A percentile compares a stretch with the other conserved stretches of the same genome.
phyloP scores from a whole-genome alignment of 1,140 invertebrate species.

The Chrysoperla carnea region DNA sequence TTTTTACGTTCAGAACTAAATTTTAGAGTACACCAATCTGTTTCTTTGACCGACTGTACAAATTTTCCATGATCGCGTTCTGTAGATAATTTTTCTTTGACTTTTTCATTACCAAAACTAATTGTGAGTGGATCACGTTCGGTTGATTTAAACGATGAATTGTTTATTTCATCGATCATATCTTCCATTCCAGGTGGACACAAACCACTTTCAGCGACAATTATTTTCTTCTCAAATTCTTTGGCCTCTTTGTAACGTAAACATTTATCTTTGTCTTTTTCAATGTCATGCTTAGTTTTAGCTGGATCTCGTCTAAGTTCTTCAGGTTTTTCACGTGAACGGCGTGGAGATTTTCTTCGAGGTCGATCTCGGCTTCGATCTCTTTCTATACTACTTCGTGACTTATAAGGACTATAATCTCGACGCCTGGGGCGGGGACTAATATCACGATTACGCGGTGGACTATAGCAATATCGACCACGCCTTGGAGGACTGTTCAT shows the following conservation, averaged over 20 bases:
- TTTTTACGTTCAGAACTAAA: no score
- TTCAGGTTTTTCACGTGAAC: slow-evolving; percentile 2
- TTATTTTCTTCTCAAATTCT: slow-evolving; percentile 14
- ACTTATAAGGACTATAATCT: neutral
- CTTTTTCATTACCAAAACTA: no score
- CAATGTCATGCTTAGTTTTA: slow-evolving; percentile 19
- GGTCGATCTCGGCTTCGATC: neutral
- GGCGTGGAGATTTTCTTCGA: neutral
- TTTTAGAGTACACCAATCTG: no score
- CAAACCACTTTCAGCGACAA: slow-evolving; percentile 19
- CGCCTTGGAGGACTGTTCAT: neutral
- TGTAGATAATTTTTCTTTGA: no score
- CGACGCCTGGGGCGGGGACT: neutral
- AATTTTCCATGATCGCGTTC: no score
- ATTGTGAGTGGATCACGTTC: no score
- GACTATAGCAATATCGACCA: neutral
- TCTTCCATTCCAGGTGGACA: slow-evolving; percentile 21
- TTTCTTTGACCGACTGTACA: no score
- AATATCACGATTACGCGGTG: neutral
- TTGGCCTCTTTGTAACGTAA: slow-evolving; percentile 16
- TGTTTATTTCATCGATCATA: neutral
- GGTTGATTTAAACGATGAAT: no score
- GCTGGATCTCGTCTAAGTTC: slow-evolving; percentile 16
- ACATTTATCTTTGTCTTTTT: slow-evolving; percentile 17
- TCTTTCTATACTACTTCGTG: neutral